Base-by-base conservation (phyloP, 2,113 vertebrate species). In the Burhinus oedicnemus region DNA sequence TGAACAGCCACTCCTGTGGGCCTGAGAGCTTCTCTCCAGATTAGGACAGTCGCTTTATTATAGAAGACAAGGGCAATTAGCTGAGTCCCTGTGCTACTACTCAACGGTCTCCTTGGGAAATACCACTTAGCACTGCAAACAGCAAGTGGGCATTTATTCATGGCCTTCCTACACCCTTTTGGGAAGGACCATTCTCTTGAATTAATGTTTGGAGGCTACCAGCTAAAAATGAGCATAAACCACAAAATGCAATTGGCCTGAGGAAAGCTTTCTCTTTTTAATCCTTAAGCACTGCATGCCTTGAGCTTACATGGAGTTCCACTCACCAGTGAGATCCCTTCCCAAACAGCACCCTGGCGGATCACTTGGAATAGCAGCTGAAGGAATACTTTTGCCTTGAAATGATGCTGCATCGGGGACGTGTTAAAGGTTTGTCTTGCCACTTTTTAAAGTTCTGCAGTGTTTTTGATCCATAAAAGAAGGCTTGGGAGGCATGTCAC, bases 81-180 rank as follows among this genome's bases (percentile, higher is more conserved):
- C 54, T 5, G 47, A 42, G 51, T 57, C 72, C 72, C 80, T 8
- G 47, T 6, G 69, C 74, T 71, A 64, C 38, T 78, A 26, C 7
- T 0, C 5, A 71, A 82, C 6, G 19, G 32, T 47, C 61, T 90
- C 86, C 77, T 74, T 49, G 89, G 88, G 89, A 94, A 93, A 90
- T 49, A 10, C 34, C 80, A 44, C 51, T 93, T 64, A 76, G 64
- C 83, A 84, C 4, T 60, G 65, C 61, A 36, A 87, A 75, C 29
- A 79, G 86, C 69, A 93, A 94, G 44, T 4, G 49, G 64, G 76
- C 72, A 29, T 92, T 96, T 87, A 92, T 92, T 87, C 57, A 71
- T 61, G 83, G 83, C 69, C 44, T 79, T 76, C 65, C 66, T 49
- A 23, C 44, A 75, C 29, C n/a, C 34, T 77, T 83, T 49, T 61